These are phyloP conservation scores for Dendrolimus houi DNA, from an alignment of 2,888 invertebrate genomes.

Conservation along the genomic window DNA sequence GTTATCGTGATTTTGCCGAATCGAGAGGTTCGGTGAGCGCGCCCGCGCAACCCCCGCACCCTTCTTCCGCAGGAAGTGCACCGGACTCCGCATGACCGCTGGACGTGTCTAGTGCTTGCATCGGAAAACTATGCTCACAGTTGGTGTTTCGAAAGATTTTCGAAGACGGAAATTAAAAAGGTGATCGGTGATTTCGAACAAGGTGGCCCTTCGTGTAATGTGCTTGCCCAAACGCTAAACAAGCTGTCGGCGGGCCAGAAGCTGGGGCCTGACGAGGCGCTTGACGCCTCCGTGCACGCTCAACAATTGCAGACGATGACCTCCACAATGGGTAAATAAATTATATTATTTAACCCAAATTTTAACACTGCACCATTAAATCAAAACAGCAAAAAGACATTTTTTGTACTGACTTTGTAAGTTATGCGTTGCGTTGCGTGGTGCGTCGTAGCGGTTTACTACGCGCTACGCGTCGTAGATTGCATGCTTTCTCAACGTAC, in stretches of 20 bases:
- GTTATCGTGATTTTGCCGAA: conserved; percentile 77
- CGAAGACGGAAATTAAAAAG: conserved; percentile 65
- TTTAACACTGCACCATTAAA: background rate
- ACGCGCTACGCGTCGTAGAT: conserved; percentile 18
- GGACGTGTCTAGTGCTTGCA: conserved; percentile 47
- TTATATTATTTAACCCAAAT: conserved; percentile 4
- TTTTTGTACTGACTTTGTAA: background rate
- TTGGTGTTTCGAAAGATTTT: conserved; percentile 55
- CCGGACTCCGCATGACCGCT: conserved; percentile 41
- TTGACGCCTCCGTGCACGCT: conserved; percentile 58
- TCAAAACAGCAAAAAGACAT: conserved; percentile 1
- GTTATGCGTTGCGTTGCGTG: conserved; percentile 2
- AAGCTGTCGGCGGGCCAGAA: conserved; percentile 64
- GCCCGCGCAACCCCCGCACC: conserved; percentile 39
- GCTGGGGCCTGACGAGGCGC: conserved; percentile 64
- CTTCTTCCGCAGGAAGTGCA: conserved; percentile 53
- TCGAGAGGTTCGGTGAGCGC: conserved; percentile 66
- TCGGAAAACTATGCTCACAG: conserved; percentile 63
- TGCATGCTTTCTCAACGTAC: background rate
- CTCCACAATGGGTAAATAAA: conserved; percentile 71
- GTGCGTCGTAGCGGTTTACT: conserved; percentile 23
- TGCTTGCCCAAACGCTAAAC: conserved; percentile 47
- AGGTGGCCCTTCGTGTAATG: conserved; percentile 60
- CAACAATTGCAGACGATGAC: conserved; percentile 69
- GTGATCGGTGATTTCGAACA: conserved; percentile 55